These are phyloP conservation scores for Rhopalosiphum nymphaeae DNA, from an alignment of 2,888 invertebrate species.

Conservation along the genomic window DNA sequence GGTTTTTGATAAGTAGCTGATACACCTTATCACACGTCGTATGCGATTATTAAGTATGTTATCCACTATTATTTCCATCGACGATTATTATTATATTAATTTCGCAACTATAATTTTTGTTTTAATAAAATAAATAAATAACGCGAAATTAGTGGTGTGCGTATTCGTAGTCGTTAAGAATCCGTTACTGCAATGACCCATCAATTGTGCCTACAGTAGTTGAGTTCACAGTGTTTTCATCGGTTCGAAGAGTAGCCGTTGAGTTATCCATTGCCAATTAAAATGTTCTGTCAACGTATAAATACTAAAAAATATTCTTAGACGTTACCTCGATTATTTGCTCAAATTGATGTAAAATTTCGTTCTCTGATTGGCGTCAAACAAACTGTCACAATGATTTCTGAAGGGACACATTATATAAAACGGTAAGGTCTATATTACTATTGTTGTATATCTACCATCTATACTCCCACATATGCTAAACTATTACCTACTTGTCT, in stretches of 20 bases:
- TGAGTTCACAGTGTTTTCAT: not conserved
- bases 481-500: not conserved
- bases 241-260: not conserved
- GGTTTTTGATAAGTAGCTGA: not conserved
- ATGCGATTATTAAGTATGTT: not conserved
- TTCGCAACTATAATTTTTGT: not conserved
- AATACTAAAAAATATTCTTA: not conserved
- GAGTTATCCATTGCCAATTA: not conserved
- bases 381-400: slow-evolving; percentile 49
- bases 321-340: not conserved
- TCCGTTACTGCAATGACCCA: not conserved
- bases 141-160: not conserved
- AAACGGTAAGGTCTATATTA: slow-evolving; percentile 47
- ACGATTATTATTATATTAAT: not conserved
- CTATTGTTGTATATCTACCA: not conserved
- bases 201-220: not conserved
- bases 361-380: not conserved
- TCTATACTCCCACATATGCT: not conserved
- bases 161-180: not conserved
- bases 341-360: not conserved
- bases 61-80: not conserved
- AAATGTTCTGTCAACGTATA: not conserved
- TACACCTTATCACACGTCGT: not conserved
- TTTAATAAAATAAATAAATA: not conserved
- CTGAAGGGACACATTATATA: slow-evolving; percentile 65